These are phyloP conservation scores for Sebastes minor DNA, from an alignment of 2,797 vertebrate species.

Conservation along the genomic window DNA sequence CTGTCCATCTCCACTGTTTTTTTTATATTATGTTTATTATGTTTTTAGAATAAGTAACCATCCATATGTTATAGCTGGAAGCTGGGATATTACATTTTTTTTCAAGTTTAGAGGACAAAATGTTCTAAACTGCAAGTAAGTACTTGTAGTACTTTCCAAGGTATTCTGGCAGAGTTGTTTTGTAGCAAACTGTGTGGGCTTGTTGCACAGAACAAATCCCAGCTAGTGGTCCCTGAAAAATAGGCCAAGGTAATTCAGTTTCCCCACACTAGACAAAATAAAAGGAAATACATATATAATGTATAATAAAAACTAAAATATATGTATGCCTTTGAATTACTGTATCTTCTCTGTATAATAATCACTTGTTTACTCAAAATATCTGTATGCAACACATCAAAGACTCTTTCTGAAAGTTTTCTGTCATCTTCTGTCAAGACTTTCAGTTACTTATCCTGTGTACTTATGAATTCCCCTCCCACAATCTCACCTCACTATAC, in stretches of 20 bases:
- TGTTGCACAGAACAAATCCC: background rate
- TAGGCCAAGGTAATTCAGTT: constrained; percentile 2
- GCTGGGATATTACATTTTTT: background rate
- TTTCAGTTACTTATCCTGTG: constrained; percentile 14
- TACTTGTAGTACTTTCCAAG: background rate
- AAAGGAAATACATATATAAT: constrained; percentile 6
- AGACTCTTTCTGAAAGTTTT: constrained; percentile 16
- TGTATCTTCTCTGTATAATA: constrained; percentile 22
- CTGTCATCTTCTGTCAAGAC: constrained; percentile 31
- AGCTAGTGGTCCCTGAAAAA: constrained; percentile 1
- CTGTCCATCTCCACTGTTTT: background rate
- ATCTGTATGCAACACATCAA: constrained; percentile 46
- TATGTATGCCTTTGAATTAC: constrained; percentile 22
- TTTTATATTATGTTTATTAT: background rate
- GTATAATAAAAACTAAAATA: background rate
- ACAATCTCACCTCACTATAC: background rate
- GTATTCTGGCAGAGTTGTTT: background rate
- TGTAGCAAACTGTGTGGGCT: background rate
- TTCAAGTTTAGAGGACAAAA: background rate
- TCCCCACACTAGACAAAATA: background rate
- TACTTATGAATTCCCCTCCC: background rate
- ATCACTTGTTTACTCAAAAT: constrained; percentile 56
- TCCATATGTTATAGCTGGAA: background rate
- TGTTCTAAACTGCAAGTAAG: background rate
- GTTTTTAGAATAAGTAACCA: background rate